Base-by-base conservation (phyloP, 2,113 vertebrate genomes). In the Burhinus oedicnemus region DNA sequence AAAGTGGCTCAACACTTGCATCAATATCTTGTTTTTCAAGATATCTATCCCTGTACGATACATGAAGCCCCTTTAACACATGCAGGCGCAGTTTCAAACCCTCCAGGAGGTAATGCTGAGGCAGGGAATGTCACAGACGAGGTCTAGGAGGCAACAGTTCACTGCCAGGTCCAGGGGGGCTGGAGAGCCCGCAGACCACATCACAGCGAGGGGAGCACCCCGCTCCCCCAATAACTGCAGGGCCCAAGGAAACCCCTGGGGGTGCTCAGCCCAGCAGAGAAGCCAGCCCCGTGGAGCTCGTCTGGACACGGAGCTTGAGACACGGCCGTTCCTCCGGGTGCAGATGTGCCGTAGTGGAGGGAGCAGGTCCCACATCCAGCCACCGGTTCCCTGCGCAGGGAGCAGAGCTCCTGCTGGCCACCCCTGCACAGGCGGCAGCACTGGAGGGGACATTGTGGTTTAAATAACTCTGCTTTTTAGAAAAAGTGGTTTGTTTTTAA, bases 11-110 rank as follows among this genome's bases (percentile, higher is more conserved):
- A 62, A 79, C 87, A 45, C 89, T 82, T 60, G 77, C 75, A 97
- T 96, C 80, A 10, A 96, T 97, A 95, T 64, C 89, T 94, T 90
- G 90, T 89, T 97, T 97, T 93, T 52, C 87, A 58, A 64, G 83
- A 80, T 38, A 83, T 21, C 95, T 85, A 6, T 61, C 76, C 47
- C 70, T 57, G 40, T 44, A 26, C 8, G 8, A 42, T 29, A 61
- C 26, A 11, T 3, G 51, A 68, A 45, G 34, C 78, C 55, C 75
- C 66, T 36, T 74, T 71, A 93, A 75, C 44, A 57, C 65, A 25
- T 0, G 34, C 60, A 5, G 9, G 57, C 0, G 3, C 2, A 0
- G 34, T 9, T 34, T 65, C 82, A 71, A 69, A 5, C 2, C 44
- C 30, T n/a, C 17, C 1, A 5, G 23, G 52, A 82, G 26, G 44